These are phyloP conservation scores for Spea multiplicata DNA, from an alignment of 2,113 vertebrate genomes.

Conservation along the genomic window DNA sequence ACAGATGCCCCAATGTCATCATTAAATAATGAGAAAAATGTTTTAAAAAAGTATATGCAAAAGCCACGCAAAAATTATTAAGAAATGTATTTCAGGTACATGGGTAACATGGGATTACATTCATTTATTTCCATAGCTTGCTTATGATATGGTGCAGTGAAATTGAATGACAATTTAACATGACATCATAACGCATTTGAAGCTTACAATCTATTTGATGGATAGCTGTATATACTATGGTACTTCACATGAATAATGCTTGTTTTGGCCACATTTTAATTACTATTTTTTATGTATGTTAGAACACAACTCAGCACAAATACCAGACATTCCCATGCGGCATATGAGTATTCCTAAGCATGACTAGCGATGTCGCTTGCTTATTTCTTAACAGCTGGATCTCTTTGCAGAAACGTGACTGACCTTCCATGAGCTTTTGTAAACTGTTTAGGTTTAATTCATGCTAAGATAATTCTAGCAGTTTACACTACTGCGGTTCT, in stretches of 20 bases:
- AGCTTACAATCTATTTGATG: too few relatives aligned
- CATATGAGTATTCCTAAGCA: constrained; percentile 11
- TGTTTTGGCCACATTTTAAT: background rate
- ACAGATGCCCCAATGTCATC: too few relatives aligned
- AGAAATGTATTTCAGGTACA: too few relatives aligned
- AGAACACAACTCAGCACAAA: background rate
- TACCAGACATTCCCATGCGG: background rate
- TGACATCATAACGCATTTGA: too few relatives aligned
- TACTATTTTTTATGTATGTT: background rate
- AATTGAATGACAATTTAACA: too few relatives aligned
- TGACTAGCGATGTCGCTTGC: constrained; percentile 41
- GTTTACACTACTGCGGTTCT: constrained; percentile 54
- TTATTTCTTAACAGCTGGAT: constrained; percentile 61
- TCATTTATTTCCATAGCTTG: too few relatives aligned
- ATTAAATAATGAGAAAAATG: too few relatives aligned
- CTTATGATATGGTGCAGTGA: too few relatives aligned
- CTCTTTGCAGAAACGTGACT: constrained; percentile 14
- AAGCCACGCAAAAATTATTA: too few relatives aligned
- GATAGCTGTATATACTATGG: too few relatives aligned
- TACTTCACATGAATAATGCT: background rate
- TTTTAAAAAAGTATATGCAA: too few relatives aligned
- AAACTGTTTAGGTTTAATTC: constrained; percentile 51
- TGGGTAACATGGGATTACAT: too few relatives aligned
- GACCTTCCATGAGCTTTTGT: constrained; percentile 55
- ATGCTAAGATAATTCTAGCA: constrained; percentile 49